Percentiles rank a stretch among this genome's conserved stretches.
phyloP scores from a whole-genome alignment of 2,113 vertebrate species.

The Epinephelus fuscoguttatus region DNA sequence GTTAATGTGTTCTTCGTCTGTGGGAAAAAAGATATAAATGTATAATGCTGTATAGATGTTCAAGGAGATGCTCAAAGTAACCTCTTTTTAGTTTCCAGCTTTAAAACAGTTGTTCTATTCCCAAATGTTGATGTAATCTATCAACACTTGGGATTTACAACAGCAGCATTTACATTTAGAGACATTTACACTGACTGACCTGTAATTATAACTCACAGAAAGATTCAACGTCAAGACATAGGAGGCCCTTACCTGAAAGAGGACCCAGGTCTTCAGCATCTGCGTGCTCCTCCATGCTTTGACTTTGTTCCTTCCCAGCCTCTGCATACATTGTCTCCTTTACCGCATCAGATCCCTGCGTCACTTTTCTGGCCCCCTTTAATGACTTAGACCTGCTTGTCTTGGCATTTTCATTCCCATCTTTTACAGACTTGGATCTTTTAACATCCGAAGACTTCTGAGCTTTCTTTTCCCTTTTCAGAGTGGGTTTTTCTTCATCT shows the following conservation, averaged over 20 bases:
- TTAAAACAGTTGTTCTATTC: neutral
- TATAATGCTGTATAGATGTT: neutral
- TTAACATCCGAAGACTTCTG: constrained; percentile 12
- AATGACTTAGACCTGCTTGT: neutral
- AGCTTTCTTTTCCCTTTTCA: constrained; percentile 25
- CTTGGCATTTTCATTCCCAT: constrained; percentile 14
- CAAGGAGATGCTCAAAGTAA: neutral
- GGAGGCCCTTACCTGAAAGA: constrained; percentile 48
- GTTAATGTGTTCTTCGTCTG: neutral
- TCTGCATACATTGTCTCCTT: neutral
- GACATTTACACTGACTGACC: neutral
- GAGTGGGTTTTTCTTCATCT: neutral
- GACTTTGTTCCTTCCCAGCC: neutral
- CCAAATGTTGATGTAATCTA: neutral
- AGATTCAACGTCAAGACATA: neutral
- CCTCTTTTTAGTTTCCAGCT: neutral
- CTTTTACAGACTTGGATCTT: constrained; percentile 32
- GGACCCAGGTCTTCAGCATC: neutral
- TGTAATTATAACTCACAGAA: neutral
- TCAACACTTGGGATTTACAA: neutral
- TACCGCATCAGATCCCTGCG: neutral
- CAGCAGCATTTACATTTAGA: neutral
- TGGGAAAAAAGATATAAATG: neutral
- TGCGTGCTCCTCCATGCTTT: neutral
- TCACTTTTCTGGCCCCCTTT: constrained; percentile 23